phyloP scores from a whole-genome alignment of 2,797 vertebrate species.

The Xiphophorus birchmanni region DNA sequence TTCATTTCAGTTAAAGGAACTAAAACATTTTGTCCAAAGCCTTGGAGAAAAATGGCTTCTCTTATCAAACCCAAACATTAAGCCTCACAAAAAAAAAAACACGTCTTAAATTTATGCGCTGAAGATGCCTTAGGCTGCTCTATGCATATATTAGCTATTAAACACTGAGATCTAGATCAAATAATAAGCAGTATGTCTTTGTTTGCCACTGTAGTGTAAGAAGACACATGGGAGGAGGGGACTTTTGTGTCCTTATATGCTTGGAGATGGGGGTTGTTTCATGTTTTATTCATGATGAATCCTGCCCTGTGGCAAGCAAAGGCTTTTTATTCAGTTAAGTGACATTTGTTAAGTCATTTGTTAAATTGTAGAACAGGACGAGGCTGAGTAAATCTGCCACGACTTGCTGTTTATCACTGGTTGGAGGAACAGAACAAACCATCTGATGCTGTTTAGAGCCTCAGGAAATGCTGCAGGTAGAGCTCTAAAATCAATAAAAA shows the following conservation, averaged over 20 bases:
- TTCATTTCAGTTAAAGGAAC: slow-evolving; percentile 11
- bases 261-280: slow-evolving; percentile 8
- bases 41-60: slow-evolving; percentile 10
- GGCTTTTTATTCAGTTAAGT: slow-evolving; percentile 60
- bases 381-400: slow-evolving; percentile 47
- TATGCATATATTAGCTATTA: slow-evolving; percentile 27
- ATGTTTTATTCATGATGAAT: slow-evolving; percentile 76
- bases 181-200: slow-evolving; percentile 44
- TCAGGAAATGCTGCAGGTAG: background rate
- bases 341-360: slow-evolving; percentile 75
- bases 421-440: background rate
- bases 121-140: slow-evolving; percentile 36
- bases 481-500: background rate
- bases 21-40: background rate
- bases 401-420: slow-evolving; percentile 2
- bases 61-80: slow-evolving; percentile 53
- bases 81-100: slow-evolving; percentile 36
- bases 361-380: slow-evolving; percentile 68
- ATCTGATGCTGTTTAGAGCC: background rate
- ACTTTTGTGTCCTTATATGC: slow-evolving; percentile 41
- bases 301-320: slow-evolving; percentile 51
- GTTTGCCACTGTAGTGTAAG: slow-evolving; percentile 30
- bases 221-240: slow-evolving; percentile 35
- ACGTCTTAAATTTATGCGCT: slow-evolving; percentile 46
- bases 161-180: slow-evolving; percentile 42